These are phyloP conservation scores for Dynastes maya DNA, from an alignment of 2,888 invertebrate genomes.

Conservation along the genomic window DNA sequence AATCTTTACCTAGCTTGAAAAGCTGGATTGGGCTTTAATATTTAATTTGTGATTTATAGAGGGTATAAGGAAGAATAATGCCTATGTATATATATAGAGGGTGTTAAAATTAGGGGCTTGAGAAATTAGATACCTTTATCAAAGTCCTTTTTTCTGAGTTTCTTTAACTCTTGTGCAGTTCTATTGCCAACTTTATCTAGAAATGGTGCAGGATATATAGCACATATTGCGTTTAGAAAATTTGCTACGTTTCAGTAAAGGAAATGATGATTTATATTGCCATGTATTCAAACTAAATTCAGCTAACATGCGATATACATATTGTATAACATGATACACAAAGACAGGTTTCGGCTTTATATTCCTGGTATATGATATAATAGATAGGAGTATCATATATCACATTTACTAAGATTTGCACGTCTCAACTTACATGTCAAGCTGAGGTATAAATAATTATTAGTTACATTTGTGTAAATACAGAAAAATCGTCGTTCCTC, in stretches of 20 bases:
- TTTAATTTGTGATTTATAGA: slow-evolving; percentile 43
- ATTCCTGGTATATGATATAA: neutral
- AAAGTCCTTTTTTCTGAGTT: neutral
- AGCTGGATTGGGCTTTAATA: slow-evolving; percentile 41
- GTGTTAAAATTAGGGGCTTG: slow-evolving; percentile 38
- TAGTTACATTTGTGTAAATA: too few species aligned
- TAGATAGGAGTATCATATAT: neutral
- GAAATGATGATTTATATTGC: slow-evolving; percentile 12
- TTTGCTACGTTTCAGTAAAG: too few species aligned
- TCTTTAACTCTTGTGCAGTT: neutral
- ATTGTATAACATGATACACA: too few species aligned
- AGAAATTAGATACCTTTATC: slow-evolving; percentile 31
- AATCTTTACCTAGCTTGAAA: slow-evolving; percentile 31
- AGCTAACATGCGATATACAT: neutral
- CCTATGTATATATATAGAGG: slow-evolving; percentile 22
- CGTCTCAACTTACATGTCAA: neutral
- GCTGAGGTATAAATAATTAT: neutral
- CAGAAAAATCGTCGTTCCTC: too few species aligned
- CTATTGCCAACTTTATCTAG: neutral
- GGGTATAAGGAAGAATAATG: slow-evolving; percentile 40
- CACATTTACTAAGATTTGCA: neutral
- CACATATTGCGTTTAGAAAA: too few species aligned
- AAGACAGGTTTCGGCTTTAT: neutral
- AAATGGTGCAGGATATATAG: neutral
- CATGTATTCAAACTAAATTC: neutral